A percentile compares a stretch with the other conserved stretches of the same genome.
Conservation (phyloP, 2,888 invertebrate genomes). For the Cantharis rustica region DNA sequence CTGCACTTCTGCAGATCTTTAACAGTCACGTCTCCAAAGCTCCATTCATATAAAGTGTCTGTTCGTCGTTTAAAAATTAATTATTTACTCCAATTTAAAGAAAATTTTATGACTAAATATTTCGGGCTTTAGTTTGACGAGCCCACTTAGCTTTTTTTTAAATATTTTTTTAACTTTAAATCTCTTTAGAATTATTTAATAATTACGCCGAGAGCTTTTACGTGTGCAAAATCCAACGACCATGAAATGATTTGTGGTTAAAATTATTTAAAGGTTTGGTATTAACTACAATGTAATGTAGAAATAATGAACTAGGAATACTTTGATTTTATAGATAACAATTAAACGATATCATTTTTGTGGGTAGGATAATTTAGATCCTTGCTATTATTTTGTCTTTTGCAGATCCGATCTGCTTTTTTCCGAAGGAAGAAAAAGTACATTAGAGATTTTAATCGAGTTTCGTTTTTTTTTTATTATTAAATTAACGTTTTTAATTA, state of each 20-base stretch:
- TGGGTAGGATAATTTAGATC: not conserved
- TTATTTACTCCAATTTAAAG: not conserved
- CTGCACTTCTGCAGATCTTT: constrained; percentile 20
- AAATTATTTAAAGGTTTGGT: not conserved
- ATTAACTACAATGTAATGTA: constrained; percentile 1
- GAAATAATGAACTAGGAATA: not conserved
- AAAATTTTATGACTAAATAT: constrained; percentile 1
- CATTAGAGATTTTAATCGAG: not conserved
- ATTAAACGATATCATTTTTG: not conserved
- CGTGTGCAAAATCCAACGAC: not conserved
- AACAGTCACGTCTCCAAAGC: constrained; percentile 10
- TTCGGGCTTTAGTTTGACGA: not conserved
- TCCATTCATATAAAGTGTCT: constrained; percentile 15
- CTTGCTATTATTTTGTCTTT: not conserved
- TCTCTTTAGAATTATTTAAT: not conserved
- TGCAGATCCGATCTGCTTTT: not conserved
- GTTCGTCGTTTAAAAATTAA: not conserved
- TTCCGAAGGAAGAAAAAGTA: not conserved
- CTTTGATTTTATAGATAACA: not conserved
- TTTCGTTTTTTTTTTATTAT: not conserved
- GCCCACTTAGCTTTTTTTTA: not conserved
- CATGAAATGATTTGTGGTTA: not conserved
- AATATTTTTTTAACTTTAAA: not conserved
- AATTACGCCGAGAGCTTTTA: not conserved
- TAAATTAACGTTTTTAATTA: not conserved